Percentiles rank a stretch among this genome's conserved stretches.
phyloP scores from a whole-genome alignment of 2,797 vertebrate species.

The Leucoraja ocellata region DNA sequence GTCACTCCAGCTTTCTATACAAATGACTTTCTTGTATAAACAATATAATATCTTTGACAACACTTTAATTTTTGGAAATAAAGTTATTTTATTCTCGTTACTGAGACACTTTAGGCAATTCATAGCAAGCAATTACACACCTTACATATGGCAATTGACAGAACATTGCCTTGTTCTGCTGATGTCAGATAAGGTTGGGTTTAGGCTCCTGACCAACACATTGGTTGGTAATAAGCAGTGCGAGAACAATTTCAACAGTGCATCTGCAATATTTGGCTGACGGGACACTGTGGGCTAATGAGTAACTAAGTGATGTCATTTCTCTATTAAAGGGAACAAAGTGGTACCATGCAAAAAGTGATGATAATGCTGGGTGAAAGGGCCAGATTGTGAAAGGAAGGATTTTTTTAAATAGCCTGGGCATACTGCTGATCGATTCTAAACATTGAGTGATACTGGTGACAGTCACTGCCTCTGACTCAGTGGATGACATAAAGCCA shows the following conservation, averaged over 20 bases:
- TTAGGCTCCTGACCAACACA: not conserved
- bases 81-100: not conserved
- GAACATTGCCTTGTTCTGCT: not conserved
- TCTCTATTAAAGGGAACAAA: slow-evolving; percentile 43
- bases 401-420: slow-evolving; percentile 52
- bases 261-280: slow-evolving; percentile 38
- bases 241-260: slow-evolving; percentile 22
- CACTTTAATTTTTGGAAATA: not conserved
- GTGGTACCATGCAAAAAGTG: slow-evolving; percentile 47
- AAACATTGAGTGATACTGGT: slow-evolving; percentile 52
- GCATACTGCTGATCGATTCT: slow-evolving; percentile 44
- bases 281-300: slow-evolving; percentile 44
- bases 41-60: too few species aligned
- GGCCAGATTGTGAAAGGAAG: slow-evolving; percentile 44
- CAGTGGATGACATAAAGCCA: slow-evolving; percentile 63
- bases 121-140: not conserved
- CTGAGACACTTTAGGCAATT: not conserved
- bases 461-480: slow-evolving; percentile 58
- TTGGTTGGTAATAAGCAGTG: not conserved
- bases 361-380: slow-evolving; percentile 50
- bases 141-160: not conserved
- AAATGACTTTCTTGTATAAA: not conserved
- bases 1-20: too few species aligned
- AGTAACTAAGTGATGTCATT: slow-evolving; percentile 48
- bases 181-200: slow-evolving; percentile 10